Percentiles rank a stretch among this genome's conserved stretches.
phyloP scores from a whole-genome alignment of 2,888 invertebrate species.

The Muschampia plurimacula region DNA sequence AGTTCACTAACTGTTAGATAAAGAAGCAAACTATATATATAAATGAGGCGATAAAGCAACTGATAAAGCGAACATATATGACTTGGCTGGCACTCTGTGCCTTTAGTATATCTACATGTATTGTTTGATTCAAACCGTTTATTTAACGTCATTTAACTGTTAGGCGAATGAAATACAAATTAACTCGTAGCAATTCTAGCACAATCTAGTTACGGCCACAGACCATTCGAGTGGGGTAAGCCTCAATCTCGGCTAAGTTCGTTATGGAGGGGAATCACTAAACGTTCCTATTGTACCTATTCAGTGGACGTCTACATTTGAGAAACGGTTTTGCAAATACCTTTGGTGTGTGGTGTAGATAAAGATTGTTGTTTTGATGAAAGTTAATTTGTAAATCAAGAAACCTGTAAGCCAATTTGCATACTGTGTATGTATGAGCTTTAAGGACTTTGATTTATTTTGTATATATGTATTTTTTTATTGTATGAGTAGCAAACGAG shows the following conservation, averaged over 20 bases:
- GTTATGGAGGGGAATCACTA: conserved; percentile 80
- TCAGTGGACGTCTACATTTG: not conserved
- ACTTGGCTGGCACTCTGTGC: not conserved
- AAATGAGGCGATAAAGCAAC: no score
- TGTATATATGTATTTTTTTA: no score
- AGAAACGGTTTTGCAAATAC: not conserved
- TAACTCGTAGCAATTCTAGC: conserved; percentile 8
- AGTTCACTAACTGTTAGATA: no score
- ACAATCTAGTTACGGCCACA: conserved; percentile 51
- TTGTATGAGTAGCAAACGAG: no score
- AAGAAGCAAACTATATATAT: no score
- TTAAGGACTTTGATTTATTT: no score
- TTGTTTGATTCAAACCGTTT: conserved; percentile 5
- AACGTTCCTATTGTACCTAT: conserved; percentile 76
- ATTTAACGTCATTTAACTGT: not conserved
- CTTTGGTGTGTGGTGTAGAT: not conserved
- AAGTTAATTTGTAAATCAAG: not conserved
- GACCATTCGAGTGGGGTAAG: conserved; percentile 52
- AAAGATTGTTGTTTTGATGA: not conserved
- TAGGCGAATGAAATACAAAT: conserved; percentile 17
- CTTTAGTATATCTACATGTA: not conserved
- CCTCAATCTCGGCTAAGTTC: conserved; percentile 81
- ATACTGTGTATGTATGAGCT: no score
- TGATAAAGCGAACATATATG: no score
- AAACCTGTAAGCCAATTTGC: not conserved